phyloP scores from a whole-genome alignment of 2,888 invertebrate genomes.

The Muschampia plurimacula region DNA sequence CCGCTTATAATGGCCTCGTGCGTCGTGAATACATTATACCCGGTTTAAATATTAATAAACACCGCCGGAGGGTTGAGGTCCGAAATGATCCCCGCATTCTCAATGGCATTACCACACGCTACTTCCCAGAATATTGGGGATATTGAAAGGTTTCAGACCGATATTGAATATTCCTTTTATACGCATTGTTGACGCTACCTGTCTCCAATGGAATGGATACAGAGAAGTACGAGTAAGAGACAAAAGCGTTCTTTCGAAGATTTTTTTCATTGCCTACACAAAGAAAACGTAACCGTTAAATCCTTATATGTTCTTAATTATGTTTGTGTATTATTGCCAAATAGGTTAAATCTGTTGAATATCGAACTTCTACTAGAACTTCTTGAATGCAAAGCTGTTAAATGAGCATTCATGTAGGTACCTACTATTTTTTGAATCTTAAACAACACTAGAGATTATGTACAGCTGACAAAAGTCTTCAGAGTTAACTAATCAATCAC shows the following conservation, averaged over 20 bases:
- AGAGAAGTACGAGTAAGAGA: background rate
- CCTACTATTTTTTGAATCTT: too few species aligned
- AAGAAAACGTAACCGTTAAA: background rate
- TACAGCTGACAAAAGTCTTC: too few species aligned
- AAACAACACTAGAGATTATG: too few species aligned
- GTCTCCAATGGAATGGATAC: background rate
- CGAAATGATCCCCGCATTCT: background rate
- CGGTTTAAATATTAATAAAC: constrained; percentile 34
- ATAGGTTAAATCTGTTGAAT: background rate
- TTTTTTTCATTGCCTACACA: background rate
- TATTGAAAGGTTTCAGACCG: constrained; percentile 8
- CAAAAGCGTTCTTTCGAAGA: background rate
- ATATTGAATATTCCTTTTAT: constrained; percentile 10
- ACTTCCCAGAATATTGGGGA: constrained; percentile 15
- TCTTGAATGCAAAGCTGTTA: too few species aligned
- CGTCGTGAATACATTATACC: constrained; percentile 30
- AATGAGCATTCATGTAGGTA: too few species aligned
- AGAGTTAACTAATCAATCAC: too few species aligned
- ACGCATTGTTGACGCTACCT: constrained; percentile 6
- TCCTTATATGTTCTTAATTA: background rate
- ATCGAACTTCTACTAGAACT: too few species aligned
- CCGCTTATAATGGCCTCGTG: constrained; percentile 22
- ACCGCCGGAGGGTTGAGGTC: constrained; percentile 3
- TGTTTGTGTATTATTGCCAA: background rate
- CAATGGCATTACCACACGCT: constrained; percentile 11